Conservation (phyloP, 2,113 vertebrate species). For the Sorex fumeus region DNA sequence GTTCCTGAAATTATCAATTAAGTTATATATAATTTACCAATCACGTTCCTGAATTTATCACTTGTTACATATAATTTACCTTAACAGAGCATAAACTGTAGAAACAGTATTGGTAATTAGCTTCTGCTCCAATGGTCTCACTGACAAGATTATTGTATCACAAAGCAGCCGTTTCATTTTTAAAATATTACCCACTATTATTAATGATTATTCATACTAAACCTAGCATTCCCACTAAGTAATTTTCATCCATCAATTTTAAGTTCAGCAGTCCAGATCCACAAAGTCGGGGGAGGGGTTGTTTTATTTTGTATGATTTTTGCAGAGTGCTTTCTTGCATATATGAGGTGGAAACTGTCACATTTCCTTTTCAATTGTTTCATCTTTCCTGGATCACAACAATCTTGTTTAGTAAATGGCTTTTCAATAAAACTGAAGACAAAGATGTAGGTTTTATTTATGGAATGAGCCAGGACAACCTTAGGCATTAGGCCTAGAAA, state of each 20-base stretch:
- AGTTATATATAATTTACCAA: constrained; percentile 54
- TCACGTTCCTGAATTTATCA: constrained; percentile 61
- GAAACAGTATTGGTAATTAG: constrained; percentile 57
- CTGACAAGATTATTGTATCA: constrained; percentile 14
- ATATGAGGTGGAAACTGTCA: not conserved
- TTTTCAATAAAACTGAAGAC: constrained; percentile 29
- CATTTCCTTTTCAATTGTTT: constrained; percentile 2
- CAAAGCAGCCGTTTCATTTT: constrained; percentile 32
- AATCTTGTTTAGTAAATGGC: not conserved
- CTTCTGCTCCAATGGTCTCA: constrained; percentile 18
- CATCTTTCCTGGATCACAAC: not conserved
- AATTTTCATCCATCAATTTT: not conserved
- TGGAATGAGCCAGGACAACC: not conserved
- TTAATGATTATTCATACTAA: constrained; percentile 50
- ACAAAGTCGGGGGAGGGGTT: not conserved
- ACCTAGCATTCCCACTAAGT: not conserved
- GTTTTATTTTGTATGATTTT: too few relatives aligned
- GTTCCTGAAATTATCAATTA: constrained; percentile 62
- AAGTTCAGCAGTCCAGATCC: not conserved
- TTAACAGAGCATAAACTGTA: constrained; percentile 47
- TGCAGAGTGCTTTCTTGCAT: not conserved
- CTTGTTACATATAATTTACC: constrained; percentile 60
- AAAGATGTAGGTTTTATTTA: not conserved
- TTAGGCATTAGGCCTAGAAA: not conserved
- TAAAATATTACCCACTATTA: constrained; percentile 18